Base-by-base conservation (phyloP, 23 tunicate species). In the Clavelina lepadiformis region DNA sequence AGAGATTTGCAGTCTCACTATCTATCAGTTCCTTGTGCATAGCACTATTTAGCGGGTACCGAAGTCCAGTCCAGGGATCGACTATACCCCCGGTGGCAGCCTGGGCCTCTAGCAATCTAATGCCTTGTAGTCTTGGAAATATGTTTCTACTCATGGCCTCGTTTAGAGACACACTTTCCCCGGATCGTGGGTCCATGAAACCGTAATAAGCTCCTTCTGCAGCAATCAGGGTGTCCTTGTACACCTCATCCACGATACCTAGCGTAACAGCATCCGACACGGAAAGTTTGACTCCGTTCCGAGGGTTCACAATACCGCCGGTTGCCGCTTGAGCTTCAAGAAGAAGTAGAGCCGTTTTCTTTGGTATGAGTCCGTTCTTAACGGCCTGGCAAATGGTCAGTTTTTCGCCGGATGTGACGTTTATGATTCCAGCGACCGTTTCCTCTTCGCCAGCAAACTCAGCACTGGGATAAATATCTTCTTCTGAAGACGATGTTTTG, bases 311-410 rank as follows among this genome's bases (percentile, higher is more conserved):
- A 18, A 89, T 80, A 34, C 89, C 29, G 19, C 97, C 97, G 0
- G 97, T 89, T 1, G 97, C 97, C 5, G 97, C 97, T 46, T 89
- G 97, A 30, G 97, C 97, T 64, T 89, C 97, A 4, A 89, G 75
- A n/a, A 89, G 68, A 21, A 75, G 33, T 51, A 81, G 52, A 23
- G 91, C 97, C 8, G 97, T 89, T 33, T 67, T 72, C 56, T 83
- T 61, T 0, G 97, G 97, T 21, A 89, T 89, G 4, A 89, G 51
- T 0, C 97, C 97, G 60, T 89, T 89, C 28, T 69, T 45, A 38
- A 77, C 73, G 19, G 97, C 97, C 65, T 89, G 78, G 47, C 88
- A 81, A 35, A 89, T 77, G 19, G 88, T 89, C 45, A 89, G 81
- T 46, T 79, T 89, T 46, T 89, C 97, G 7, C 97, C 97, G 2